These are phyloP conservation scores for Forbesichthys papilliferus DNA, from an alignment of 2,113 vertebrate genomes.

Conservation along the genomic window DNA sequence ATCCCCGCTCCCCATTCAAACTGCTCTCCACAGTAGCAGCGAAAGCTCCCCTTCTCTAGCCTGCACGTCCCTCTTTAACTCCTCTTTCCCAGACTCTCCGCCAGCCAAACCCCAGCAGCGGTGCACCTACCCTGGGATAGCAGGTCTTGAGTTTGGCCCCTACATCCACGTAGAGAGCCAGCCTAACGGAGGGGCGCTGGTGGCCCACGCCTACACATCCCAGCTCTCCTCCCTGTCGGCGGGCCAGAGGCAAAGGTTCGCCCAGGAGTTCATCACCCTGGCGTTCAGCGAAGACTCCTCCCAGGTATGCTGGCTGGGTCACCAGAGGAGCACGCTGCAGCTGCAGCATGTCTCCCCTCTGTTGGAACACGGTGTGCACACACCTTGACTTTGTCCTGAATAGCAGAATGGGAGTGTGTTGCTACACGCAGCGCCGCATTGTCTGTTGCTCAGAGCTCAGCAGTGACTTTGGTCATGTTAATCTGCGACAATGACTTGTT, in stretches of 20 bases:
- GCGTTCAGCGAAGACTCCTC: slow-evolving; percentile 91
- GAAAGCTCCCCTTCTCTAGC: slow-evolving; percentile 26
- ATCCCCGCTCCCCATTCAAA: slow-evolving; percentile 75
- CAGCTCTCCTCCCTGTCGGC: slow-evolving; percentile 89
- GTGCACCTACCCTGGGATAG: slow-evolving; percentile 75
- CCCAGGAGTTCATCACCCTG: slow-evolving; percentile 92
- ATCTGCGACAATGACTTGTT: too few species aligned
- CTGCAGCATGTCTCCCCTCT: too few species aligned
- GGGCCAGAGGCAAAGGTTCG: slow-evolving; percentile 91
- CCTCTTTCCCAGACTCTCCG: slow-evolving; percentile 48
- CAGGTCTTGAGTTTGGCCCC: slow-evolving; percentile 86
- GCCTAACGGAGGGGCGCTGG: slow-evolving; percentile 94
- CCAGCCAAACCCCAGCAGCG: slow-evolving; percentile 51
- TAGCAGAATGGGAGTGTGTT: too few species aligned
- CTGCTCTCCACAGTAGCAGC: slow-evolving; percentile 61
- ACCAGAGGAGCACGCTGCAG: too few species aligned
- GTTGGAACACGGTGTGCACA: too few species aligned
- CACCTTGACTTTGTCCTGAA: too few species aligned
- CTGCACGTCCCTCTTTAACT: slow-evolving; percentile 14
- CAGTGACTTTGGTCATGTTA: too few species aligned
- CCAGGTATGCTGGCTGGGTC: slow-evolving; percentile 49
- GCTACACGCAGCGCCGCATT: too few species aligned
- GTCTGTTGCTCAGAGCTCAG: too few species aligned
- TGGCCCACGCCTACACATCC: slow-evolving; percentile 91
- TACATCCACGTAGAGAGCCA: slow-evolving; percentile 94